Base-by-base conservation (phyloP, 2,113 vertebrate genomes). In the Aegithalos caudatus region DNA sequence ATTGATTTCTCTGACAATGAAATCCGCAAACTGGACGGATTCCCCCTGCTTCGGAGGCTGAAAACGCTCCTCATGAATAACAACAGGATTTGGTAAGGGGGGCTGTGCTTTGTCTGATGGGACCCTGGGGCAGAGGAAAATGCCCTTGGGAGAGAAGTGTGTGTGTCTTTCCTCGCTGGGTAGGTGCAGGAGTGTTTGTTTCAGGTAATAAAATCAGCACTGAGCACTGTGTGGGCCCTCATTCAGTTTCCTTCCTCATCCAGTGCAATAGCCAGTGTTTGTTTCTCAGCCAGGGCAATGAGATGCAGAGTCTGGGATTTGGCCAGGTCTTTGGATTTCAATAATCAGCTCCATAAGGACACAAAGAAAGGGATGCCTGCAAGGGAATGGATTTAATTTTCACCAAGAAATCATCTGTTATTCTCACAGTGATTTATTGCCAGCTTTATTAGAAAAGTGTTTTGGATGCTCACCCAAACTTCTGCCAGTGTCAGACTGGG, bases 1-100 rank as follows among this genome's bases (percentile, higher is more conserved):
- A 98, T 99, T 22, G 99, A 99, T 94, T 99, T 99, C 95, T 99
- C 99, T 8, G 99, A 99, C 92, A 99, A 99, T 81, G 99, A 99
- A 94, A 98, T 99, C 71, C 96, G 99, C 14, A 99, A 99, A 57
- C 92, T 99, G 92, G 99, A 99, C 10, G 99, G 99, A 5, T 99
- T 99, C 81, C 99, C 99, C 14, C 81, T 99, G 81, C 96, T 99
- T 51, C 98, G 96, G 73, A 97, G 99, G 86, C 98, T 99, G 74
- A 99, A 99, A 95, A 99, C 99, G 0, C 95, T 99, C 11, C 91
- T 99, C 47, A 98, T 99, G 98, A 99, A 99, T 95, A 99, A 99
- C 97, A 99, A 99, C 88, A 98, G 99, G 81, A 99, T 99, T 89
- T 99, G 99, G 99, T 99, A 37, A 98, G 98, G 12, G 98, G 12